Evolutionary conservation across 2,888 invertebrate species (phyloP).

Genomic region (Chloroclystis v-ata): DNA sequence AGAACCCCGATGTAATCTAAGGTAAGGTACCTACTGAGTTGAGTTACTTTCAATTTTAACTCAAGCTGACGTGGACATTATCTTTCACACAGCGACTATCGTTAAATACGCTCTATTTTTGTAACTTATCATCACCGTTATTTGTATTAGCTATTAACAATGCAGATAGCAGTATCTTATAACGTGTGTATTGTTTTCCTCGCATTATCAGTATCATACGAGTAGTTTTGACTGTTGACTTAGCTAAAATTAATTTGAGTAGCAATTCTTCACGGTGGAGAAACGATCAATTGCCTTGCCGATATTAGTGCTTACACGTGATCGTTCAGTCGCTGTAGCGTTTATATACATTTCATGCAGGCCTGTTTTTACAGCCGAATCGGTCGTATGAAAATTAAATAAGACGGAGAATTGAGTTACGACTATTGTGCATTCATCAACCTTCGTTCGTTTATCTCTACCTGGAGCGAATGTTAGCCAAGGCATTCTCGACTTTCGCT

Average conservation of each 20-base stretch:
- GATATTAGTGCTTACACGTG: constrained; percentile 15
- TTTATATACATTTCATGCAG: constrained; percentile 1
- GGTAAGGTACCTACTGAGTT: neutral
- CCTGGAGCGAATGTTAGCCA: neutral
- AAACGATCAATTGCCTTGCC: constrained; percentile 17
- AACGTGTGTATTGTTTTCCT: neutral
- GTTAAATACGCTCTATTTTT: constrained; percentile 26
- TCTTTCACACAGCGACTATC: neutral
- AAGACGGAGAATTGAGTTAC: neutral
- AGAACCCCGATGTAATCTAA: neutral
- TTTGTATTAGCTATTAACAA: constrained; percentile 14
- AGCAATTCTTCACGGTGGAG: constrained; percentile 18
- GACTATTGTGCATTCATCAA: neutral
- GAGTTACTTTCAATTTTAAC: no score
- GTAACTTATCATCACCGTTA: constrained; percentile 26
- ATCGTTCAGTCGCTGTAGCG: neutral
- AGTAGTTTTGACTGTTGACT: constrained; percentile 5
- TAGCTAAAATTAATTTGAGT: constrained; percentile 8
- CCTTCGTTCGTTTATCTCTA: neutral
- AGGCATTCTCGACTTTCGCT: neutral
- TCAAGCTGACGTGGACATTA: neutral
- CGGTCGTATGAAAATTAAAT: neutral
- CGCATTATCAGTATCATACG: neutral
- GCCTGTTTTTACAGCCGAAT: constrained; percentile 1
- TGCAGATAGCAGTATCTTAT: neutral